Base-by-base conservation (phyloP, 2,888 invertebrate species). In the Podabrus alpinus region DNA sequence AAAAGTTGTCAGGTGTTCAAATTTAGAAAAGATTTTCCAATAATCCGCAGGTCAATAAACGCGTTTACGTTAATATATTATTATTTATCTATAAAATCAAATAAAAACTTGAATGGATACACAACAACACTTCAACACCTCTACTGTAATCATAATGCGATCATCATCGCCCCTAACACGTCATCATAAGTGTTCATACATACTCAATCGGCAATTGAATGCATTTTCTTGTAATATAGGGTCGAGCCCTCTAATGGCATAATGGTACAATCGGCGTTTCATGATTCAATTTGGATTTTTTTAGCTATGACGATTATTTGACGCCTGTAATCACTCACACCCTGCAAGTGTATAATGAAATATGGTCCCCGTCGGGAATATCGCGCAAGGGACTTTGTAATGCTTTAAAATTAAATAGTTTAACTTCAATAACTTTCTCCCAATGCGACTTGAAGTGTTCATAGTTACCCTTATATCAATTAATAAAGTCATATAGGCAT, bases 211-310 rank as follows among this genome's bases (percentile, higher is more conserved):
- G 77, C 81, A 85, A 86, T 85, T 86, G 86, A 86, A 85, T 84
- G 85, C 84, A 82, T 83, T 85, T 85, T 84, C 84, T 85, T 85
- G 84, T 85, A 80, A 80, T 82, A 81, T 79, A 81, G 86, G 85
- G 86, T 86, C 90, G 88, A 84, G 85, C 89, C 91, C 91, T 89
- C 89, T 90, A 90, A 91, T 90, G 90, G 90, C 90, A 91, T 90
- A 91, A 91, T 91, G 90, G 91, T 90, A 90, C 91, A 91, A 91
- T 91, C 90, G 91, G 89, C 89, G 90, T 91, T 91, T 91, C 91
- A 91, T 89, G 90, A 91, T 91, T 91, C 91, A 91, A 91, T 91
- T 91, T 91, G 89, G 91, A 91, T 91, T 91, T 91, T 86, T 85
- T 87, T 86, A 85, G 85, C 85, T 87, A 86, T 85, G 85, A 84